Evolutionary conservation across 2,797 vertebrate species (phyloP).

Genomic region (Molossus alvarezi): DNA sequence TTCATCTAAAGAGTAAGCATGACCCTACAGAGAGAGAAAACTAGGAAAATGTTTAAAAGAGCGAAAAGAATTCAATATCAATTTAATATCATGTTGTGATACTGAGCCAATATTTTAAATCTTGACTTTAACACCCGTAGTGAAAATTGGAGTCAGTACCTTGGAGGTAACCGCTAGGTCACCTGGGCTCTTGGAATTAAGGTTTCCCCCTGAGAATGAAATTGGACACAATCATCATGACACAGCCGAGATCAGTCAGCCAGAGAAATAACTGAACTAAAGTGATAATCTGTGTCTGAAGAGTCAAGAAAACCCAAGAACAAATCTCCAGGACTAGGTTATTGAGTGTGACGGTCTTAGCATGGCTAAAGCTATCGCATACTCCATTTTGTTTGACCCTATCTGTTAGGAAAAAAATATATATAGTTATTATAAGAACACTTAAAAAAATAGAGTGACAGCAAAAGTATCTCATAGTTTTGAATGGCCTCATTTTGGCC

Average conservation of each 20-base stretch:
- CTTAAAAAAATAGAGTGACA: neutral
- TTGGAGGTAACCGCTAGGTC: slow-evolving; percentile 71
- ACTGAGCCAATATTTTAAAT: slow-evolving; percentile 74
- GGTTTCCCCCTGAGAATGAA: slow-evolving; percentile 82
- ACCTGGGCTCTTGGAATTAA: slow-evolving; percentile 62
- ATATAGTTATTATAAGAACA: neutral
- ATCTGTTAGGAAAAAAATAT: neutral
- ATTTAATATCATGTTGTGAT: slow-evolving; percentile 81
- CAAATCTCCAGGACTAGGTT: neutral
- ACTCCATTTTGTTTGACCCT: neutral
- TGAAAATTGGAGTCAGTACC: slow-evolving; percentile 77
- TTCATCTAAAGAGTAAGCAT: slow-evolving; percentile 71
- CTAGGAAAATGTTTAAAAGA: slow-evolving; percentile 77
- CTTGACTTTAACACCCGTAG: slow-evolving; percentile 75
- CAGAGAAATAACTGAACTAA: slow-evolving; percentile 68
- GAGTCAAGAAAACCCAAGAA: slow-evolving; percentile 30
- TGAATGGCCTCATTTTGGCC: neutral
- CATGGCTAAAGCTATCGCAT: neutral
- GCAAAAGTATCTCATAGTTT: slow-evolving; percentile 21
- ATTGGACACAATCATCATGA: slow-evolving; percentile 73
- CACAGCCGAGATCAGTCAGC: slow-evolving; percentile 54
- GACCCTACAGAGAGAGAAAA: slow-evolving; percentile 65
- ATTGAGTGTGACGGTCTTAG: neutral
- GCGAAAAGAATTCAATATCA: slow-evolving; percentile 68
- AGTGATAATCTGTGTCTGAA: slow-evolving; percentile 20